Base-by-base conservation (phyloP, 2,888 invertebrate species). In the Mythimna pallens region DNA sequence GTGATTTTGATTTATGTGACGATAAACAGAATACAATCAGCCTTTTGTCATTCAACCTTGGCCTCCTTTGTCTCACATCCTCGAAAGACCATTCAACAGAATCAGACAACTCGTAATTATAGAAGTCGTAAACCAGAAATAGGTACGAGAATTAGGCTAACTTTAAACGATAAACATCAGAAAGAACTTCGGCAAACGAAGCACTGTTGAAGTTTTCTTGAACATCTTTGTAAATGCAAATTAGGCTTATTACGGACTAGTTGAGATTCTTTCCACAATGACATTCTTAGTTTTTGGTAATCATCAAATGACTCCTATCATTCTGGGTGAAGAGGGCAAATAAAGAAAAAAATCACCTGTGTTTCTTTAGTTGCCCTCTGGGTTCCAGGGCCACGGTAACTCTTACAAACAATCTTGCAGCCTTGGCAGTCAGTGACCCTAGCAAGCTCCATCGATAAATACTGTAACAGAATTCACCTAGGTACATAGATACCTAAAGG, bases 11-110 rank as follows among this genome's bases (percentile, higher is more conserved):
- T 34, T 10, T 12, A 65, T 36, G 12, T 22, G 17, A 34, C 12
- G 10, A 34, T 30, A 61, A 72, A 72, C 43, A 10, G 12, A 57
- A 72, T 40, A 79, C 59, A 73, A 40, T 25, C 25, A 25, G 50
- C 14, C n/a, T 12, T 61, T 65, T 73, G 40, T 65, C 57, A 25
- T 30, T 50, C 20, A 74, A 43, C 75, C 55, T 74, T 65, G 61
- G 20, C 75, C n/a, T 65, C 64, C 0, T 65, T 40, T 61, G n/a
- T 57, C 30, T 36, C 57, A 54, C 36, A 67, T 58, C 30, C 62
- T 66, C 43, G 20, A 65, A 54, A 40, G 4, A 5, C 66, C 81
- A 76, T 64, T 64, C 30, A 43, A 81, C 64, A 58, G 81, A 58
- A n/a, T 65, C 76, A 67, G 55, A 55, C 40, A 40, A 55, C 36